These are phyloP conservation scores for Astatoreochromis straeleni DNA, from an alignment of 2,113 vertebrate genomes.

Conservation along the genomic window DNA sequence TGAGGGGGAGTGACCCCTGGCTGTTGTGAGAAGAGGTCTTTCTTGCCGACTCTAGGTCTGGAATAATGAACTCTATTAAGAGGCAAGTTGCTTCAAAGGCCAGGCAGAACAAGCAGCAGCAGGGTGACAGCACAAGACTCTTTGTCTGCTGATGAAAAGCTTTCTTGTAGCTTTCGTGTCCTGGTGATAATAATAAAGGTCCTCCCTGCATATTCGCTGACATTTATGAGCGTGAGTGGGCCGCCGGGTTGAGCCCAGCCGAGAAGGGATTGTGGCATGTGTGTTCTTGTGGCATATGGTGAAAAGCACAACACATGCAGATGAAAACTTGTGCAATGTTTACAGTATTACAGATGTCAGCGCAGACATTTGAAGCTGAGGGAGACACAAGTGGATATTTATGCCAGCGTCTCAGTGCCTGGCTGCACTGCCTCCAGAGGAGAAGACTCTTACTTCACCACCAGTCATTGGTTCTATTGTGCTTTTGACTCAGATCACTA, in stretches of 20 bases:
- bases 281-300: background rate
- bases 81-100: conserved; percentile 62
- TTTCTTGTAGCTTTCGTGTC: conserved; percentile 54
- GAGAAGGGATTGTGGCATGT: conserved; percentile 4
- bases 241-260: background rate
- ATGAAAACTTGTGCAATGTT: conserved; percentile 14
- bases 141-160: conserved; percentile 66
- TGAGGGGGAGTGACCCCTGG: conserved; percentile 52
- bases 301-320: conserved; percentile 11
- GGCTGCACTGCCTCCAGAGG: conserved; percentile 39
- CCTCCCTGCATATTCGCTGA: conserved; percentile 45
- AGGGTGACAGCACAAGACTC: conserved; percentile 42
- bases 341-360: conserved; percentile 1
- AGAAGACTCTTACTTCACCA: conserved; percentile 47
- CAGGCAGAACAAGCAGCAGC: conserved; percentile 40
- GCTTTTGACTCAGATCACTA: conserved; percentile 69
- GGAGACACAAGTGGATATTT: background rate
- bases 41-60: conserved; percentile 47
- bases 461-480: conserved; percentile 64
- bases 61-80: conserved; percentile 68
- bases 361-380: background rate
- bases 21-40: conserved; percentile 57
- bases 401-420: conserved; percentile 1
- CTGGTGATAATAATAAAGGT: conserved; percentile 44
- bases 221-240: conserved; percentile 43